Evolutionary conservation across 2,888 invertebrate genomes (phyloP).

Genomic region (Conomelus anceps): DNA sequence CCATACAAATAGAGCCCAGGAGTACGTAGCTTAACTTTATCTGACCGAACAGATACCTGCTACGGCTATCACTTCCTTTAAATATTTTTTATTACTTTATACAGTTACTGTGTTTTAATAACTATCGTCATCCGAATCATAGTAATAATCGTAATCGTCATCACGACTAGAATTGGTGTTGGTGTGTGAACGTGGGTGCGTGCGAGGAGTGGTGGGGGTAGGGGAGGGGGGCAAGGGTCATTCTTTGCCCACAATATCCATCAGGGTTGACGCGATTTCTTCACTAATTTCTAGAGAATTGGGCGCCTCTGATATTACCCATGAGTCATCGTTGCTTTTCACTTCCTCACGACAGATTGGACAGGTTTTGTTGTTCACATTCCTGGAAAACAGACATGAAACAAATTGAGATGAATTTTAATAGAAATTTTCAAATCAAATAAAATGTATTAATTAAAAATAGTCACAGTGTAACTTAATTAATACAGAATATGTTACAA

Average conservation of each 20-base stretch:
- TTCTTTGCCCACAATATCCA: slow-evolving; percentile 39
- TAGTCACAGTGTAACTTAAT: too few relatives aligned
- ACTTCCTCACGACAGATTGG: slow-evolving; percentile 60
- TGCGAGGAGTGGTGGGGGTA: not conserved
- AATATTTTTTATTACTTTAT: too few relatives aligned
- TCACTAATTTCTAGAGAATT: slow-evolving; percentile 52
- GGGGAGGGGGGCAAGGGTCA: not conserved
- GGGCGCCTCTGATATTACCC: slow-evolving; percentile 53
- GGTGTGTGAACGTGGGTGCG: too few relatives aligned
- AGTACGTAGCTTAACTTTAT: too few relatives aligned
- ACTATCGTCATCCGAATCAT: not conserved
- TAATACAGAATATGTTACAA: too few relatives aligned
- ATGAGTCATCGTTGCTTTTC: slow-evolving; percentile 56
- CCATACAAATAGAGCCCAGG: too few relatives aligned
- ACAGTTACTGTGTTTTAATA: too few relatives aligned
- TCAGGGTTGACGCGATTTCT: slow-evolving; percentile 46
- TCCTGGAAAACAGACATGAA: slow-evolving; percentile 47
- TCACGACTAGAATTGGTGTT: not conserved
- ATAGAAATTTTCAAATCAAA: not conserved
- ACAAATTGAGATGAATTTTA: slow-evolving; percentile 13
- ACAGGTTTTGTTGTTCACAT: slow-evolving; percentile 60
- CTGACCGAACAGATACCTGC: too few relatives aligned
- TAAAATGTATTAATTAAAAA: too few relatives aligned
- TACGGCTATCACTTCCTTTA: too few relatives aligned
- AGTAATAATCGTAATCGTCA: not conserved